Base-by-base conservation (phyloP, 2,888 invertebrate species). In the Erebia palarica region DNA sequence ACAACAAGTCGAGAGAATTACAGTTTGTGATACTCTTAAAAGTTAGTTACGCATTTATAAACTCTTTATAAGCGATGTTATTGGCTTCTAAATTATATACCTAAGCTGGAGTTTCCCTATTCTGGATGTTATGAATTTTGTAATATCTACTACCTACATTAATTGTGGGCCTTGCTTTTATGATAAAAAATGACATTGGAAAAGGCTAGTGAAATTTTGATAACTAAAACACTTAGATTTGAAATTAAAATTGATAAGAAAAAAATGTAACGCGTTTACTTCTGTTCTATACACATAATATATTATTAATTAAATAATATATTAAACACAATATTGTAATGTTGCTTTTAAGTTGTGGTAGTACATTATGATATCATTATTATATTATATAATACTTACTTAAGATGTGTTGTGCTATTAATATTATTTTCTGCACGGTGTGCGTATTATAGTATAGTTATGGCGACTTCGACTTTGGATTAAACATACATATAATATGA, bases 181-280 rank as follows among this genome's bases (percentile, higher is more conserved):
- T 87, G 83, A 83, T 89, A 85, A 87, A 82, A 88, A 86, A 84
- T 88, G 86, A 89, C 86, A 89, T 87, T 89, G 82, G 89, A 88
- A 91, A 93, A 93, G 93, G 93, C 93, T 93, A 93, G 93, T 93
- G 93, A 93, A 90, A 88, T 92, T 93, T 93, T 92, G 89, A 92
- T 92, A 92, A 88, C 85, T 85, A 88, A 88, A 89, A 88, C 89
- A 88, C 83, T 87, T 92, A 92, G 88, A 91, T 85, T 87, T 88
- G 90, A 87, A 88, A 86, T 85, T 86, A 84, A 87, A 88, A 88
- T 84, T 84, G 77, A 82, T 88, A 90, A 86, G 84, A 79, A 87
- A 82, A 82, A 84, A 84, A 83, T 82, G 83, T 84, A 78, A 83
- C 77, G 81, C 78, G 75, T 79, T 80, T 79, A 77, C 82, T 81